Percentiles rank a stretch among this genome's conserved stretches.
Evolutionary conservation across 2,797 vertebrate species (phyloP).

Genomic region (Lithobates sylvaticus): DNA sequence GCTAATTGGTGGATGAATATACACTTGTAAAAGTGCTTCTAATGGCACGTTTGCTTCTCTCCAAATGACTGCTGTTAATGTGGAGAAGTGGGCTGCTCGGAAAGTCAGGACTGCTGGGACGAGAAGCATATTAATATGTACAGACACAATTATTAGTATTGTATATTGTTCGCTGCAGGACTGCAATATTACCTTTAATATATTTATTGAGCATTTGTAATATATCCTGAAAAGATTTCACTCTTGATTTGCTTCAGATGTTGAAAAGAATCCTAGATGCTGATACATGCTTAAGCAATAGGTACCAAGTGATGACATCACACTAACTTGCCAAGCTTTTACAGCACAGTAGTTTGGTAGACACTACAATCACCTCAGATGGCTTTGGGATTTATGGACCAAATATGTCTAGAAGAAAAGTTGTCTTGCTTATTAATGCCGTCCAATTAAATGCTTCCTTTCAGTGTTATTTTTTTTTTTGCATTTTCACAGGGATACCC

Average conservation of each 20-base stretch:
- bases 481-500: background rate
- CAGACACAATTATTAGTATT: constrained; percentile 77
- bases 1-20: constrained; percentile 99
- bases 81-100: constrained; percentile 88
- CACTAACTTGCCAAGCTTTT: background rate
- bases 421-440: background rate
- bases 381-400: background rate
- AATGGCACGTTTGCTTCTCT: constrained; percentile 98
- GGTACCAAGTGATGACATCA: background rate
- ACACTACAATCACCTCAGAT: background rate
- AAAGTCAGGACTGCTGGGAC: constrained; percentile 86
- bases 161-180: constrained; percentile 74
- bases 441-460: background rate
- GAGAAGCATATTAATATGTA: constrained; percentile 81
- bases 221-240: constrained; percentile 9
- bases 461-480: background rate
- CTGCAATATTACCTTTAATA: constrained; percentile 58
- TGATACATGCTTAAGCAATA: background rate
- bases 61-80: constrained; percentile 92
- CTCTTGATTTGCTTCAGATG: constrained; percentile 42
- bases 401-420: no score
- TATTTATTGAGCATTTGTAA: constrained; percentile 52
- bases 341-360: background rate
- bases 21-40: constrained; percentile 99
- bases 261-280: constrained; percentile 7